A percentile compares a stretch with the other conserved stretches of the same genome.
phyloP scores from a whole-genome alignment of 2,888 invertebrate species.

The Nomada ferruginata region DNA sequence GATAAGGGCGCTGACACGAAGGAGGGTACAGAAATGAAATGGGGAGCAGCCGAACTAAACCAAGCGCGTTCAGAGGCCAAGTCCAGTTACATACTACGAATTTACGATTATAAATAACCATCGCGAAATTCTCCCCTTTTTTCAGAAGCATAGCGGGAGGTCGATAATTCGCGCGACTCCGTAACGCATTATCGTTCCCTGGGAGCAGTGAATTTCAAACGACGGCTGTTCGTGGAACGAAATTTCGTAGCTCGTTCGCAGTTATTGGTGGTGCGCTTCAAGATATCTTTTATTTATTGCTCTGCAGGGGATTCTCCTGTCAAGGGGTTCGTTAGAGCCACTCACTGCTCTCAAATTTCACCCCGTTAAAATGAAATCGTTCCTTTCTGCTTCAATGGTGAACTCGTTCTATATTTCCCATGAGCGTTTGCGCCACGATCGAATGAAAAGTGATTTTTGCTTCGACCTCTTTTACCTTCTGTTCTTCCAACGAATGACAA shows the following conservation, averaged over 20 bases:
- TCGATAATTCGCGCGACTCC: conserved; percentile 21
- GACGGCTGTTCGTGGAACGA: conserved; percentile 8
- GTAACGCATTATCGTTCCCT: neutral
- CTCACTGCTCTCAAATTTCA: conserved; percentile 32
- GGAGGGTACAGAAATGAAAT: neutral
- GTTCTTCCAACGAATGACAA: neutral
- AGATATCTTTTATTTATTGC: conserved; percentile 45
- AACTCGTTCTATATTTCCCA: conserved; percentile 26
- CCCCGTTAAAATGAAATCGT: conserved; percentile 42
- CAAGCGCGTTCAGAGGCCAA: neutral
- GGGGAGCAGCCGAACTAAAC: neutral
- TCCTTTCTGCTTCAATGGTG: conserved; percentile 20
- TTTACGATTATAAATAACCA: conserved; percentile 1
- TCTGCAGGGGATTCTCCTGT: conserved; percentile 28
- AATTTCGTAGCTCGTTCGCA: conserved; percentile 49
- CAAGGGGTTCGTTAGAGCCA: conserved; percentile 37
- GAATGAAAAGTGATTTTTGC: conserved; percentile 36
- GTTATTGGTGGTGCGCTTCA: conserved; percentile 33
- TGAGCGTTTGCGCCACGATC: conserved; percentile 23
- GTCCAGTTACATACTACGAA: neutral
- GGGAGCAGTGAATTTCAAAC: conserved; percentile 1
- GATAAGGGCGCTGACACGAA: neutral
- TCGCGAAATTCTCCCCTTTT: neutral
- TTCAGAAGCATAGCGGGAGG: too few relatives aligned
- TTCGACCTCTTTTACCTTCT: neutral